Conservation (phyloP, 2,888 invertebrate genomes). For the Troides helena region DNA sequence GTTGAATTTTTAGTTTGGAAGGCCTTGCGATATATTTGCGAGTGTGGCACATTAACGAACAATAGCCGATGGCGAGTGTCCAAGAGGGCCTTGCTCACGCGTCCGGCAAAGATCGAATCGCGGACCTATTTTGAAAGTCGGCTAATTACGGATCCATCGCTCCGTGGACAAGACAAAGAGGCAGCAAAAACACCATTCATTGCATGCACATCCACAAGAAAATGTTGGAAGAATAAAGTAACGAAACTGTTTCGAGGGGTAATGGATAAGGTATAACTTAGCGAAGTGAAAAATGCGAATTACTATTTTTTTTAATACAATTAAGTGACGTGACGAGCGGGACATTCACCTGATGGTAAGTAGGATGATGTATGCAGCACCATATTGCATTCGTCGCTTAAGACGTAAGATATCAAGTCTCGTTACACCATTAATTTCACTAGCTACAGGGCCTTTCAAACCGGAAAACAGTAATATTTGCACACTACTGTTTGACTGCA, state of each 20-base stretch:
- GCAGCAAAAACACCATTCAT: conserved; percentile 32
- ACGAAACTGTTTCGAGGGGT: conserved; percentile 14
- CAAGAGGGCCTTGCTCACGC: conserved; percentile 22
- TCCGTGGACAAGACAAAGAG: conserved; percentile 34
- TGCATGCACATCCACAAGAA: conserved; percentile 38
- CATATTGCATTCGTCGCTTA: too few relatives aligned
- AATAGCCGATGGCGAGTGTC: conserved; percentile 28
- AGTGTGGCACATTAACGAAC: conserved; percentile 6
- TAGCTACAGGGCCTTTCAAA: too few relatives aligned
- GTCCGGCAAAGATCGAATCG: conserved; percentile 27
- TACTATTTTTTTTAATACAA: too few relatives aligned
- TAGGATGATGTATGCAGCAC: too few relatives aligned
- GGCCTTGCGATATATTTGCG: conserved; percentile 12
- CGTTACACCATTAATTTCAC: too few relatives aligned
- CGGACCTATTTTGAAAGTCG: conserved; percentile 34
- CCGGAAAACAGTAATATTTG: too few relatives aligned
- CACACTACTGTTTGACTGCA: too few relatives aligned
- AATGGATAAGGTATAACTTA: conserved; percentile 6
- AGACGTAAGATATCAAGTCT: too few relatives aligned
- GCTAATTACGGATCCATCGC: conserved; percentile 31
- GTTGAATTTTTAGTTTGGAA: background rate
- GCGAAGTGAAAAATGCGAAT: background rate
- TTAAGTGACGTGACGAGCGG: too few relatives aligned
- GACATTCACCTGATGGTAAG: too few relatives aligned
- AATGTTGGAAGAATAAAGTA: conserved; percentile 26